A percentile compares a stretch with the other conserved stretches of the same genome.
phyloP scores from a whole-genome alignment of 2,797 vertebrate species.

The Rhinatrema bivittatum region DNA sequence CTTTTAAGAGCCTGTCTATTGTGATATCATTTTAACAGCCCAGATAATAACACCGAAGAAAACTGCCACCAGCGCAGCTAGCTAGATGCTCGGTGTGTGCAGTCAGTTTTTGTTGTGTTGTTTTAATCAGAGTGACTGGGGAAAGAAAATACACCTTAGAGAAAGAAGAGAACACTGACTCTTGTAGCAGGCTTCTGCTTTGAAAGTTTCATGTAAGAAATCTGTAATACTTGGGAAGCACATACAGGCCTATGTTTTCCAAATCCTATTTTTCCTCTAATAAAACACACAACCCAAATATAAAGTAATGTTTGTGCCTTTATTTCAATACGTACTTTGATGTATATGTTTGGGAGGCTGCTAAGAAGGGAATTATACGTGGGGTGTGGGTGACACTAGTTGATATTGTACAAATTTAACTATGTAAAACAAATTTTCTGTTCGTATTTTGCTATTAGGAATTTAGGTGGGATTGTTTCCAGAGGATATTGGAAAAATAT shows the following conservation, averaged over 20 bases:
- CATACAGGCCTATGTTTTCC: conserved; percentile 20
- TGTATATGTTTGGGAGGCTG: conserved; percentile 19
- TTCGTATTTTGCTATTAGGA: conserved; percentile 30
- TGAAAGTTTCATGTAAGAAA: conserved; percentile 21
- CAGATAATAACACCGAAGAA: conserved; percentile 19
- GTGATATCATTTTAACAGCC: conserved; percentile 26
- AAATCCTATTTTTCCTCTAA: conserved; percentile 37
- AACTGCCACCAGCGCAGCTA: conserved; percentile 9
- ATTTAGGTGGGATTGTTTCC: conserved; percentile 18
- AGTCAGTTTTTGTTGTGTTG: conserved; percentile 28
- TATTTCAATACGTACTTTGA: conserved; percentile 53
- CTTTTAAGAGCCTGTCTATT: conserved; percentile 12
- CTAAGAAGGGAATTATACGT: conserved; percentile 7
- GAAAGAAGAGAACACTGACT: conserved; percentile 14
- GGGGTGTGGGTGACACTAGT: neutral
- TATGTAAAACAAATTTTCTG: conserved; percentile 35
- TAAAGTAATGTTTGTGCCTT: conserved; percentile 45
- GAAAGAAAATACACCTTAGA: conserved; percentile 26
- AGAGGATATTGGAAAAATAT: too few species aligned
- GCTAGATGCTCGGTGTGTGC: conserved; percentile 24
- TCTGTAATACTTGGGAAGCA: conserved; percentile 27
- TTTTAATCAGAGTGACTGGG: conserved; percentile 30
- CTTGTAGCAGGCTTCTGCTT: conserved; percentile 28
- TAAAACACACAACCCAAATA: conserved; percentile 48
- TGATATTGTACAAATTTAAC: conserved; percentile 18